These are phyloP conservation scores for silkworm (Bombyx mori) DNA, from an alignment of 1,140 invertebrate genomes.

Conservation along the genomic window DNA sequence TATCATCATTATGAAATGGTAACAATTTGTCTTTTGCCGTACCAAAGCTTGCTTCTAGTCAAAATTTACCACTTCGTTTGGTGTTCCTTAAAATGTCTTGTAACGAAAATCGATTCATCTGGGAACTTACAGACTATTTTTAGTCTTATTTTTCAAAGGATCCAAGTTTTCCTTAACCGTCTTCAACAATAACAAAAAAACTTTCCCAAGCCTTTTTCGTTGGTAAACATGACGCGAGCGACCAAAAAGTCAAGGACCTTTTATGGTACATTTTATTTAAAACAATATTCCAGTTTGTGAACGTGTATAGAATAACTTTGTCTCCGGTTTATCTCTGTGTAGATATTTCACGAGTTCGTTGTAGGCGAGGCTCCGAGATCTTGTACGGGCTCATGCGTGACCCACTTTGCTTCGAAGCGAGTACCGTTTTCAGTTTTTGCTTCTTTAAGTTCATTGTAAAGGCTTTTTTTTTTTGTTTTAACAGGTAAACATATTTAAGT, in stretches of 20 bases:
- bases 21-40: no score
- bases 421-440: background rate
- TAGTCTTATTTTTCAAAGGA: no score
- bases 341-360: constrained; percentile 37
- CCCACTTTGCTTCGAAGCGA: constrained; percentile 1
- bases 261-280: constrained; percentile 23
- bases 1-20: no score
- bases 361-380: constrained; percentile 12
- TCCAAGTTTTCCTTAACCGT: no score
- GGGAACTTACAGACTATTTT: no score
- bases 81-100: no score
- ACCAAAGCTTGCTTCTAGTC: no score
- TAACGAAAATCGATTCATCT: no score
- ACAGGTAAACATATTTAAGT: no score
- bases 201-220: constrained; percentile 11
- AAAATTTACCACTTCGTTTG: no score
- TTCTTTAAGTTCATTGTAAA: background rate
- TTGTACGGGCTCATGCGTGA: constrained; percentile 1
- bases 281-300: constrained; percentile 32
- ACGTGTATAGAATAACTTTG: constrained; percentile 33
- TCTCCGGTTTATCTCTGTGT: constrained; percentile 26
- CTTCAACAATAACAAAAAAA: background rate
- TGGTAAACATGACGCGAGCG: constrained; percentile 26
- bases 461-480: background rate
- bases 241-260: constrained; percentile 47